Percentiles rank a stretch among this genome's conserved stretches.
phyloP scores from a whole-genome alignment of 2,113 vertebrate genomes.

The Dicentrarchus labrax region DNA sequence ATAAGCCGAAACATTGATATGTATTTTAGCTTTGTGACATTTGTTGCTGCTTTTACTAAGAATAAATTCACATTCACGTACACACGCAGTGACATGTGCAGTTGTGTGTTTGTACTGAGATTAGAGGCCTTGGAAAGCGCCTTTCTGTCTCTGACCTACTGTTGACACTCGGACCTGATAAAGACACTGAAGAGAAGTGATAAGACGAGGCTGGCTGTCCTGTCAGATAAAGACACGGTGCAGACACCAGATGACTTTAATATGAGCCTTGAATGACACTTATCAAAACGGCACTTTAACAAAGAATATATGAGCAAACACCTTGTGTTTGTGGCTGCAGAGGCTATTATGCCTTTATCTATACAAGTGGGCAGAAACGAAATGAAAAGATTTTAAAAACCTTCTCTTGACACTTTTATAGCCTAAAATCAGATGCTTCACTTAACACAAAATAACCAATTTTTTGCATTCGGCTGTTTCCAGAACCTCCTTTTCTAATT shows the following conservation, averaged over 20 bases:
- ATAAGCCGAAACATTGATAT: no score
- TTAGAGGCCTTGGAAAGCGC: conserved; percentile 20
- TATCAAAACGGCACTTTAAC: neutral
- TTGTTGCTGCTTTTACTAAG: neutral
- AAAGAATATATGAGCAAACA: neutral
- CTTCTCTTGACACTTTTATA: neutral
- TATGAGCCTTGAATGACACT: neutral
- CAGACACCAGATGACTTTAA: conserved; percentile 16
- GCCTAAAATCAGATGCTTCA: neutral
- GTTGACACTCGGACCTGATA: conserved; percentile 45
- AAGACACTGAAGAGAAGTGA: conserved; percentile 24
- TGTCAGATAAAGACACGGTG: conserved; percentile 13
- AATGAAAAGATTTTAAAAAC: neutral
- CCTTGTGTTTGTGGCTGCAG: neutral
- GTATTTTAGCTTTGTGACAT: neutral
- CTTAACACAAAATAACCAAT: neutral
- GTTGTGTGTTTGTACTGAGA: conserved; percentile 15
- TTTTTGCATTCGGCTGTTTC: neutral
- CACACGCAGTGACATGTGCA: conserved; percentile 13
- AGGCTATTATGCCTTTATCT: neutral
- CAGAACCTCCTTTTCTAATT: neutral
- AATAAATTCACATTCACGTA: neutral
- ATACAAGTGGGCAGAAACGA: neutral
- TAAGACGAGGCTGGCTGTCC: conserved; percentile 5
- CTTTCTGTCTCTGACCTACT: conserved; percentile 26